These are phyloP conservation scores for Rhagologus leucostigma DNA, from an alignment of 2,113 vertebrate genomes.

Conservation along the genomic window DNA sequence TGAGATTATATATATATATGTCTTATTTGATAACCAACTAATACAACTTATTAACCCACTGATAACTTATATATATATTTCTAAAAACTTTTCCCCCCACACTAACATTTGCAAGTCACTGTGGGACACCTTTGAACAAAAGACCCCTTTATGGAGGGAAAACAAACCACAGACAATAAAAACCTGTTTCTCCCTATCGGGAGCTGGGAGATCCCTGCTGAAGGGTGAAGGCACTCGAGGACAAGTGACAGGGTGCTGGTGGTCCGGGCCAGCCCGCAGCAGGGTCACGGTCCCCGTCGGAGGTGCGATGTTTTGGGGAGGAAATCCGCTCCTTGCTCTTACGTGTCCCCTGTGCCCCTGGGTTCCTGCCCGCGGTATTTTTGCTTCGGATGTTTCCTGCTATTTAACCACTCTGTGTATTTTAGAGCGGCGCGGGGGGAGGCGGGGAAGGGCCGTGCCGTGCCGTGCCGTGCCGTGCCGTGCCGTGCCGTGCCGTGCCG, in stretches of 20 bases:
- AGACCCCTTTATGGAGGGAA: neutral
- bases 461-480: no score
- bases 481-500: no score
- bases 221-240: neutral
- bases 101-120: neutral
- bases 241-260: accelerated
- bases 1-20: neutral
- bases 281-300: neutral
- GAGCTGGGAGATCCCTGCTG: neutral
- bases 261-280: neutral
- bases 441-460: neutral
- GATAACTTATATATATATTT: neutral
- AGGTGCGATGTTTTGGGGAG: neutral
- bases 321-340: conserved; percentile 51
- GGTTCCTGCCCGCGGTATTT: conserved; percentile 36
- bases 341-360: conserved; percentile 8
- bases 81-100: accelerated
- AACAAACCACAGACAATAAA: accelerated
- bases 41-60: no score
- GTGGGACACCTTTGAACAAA: neutral
- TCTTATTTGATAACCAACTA: neutral
- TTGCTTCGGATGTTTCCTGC: conserved; percentile 51
- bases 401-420: neutral
- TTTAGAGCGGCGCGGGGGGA: neutral
- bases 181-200: accelerated